phyloP scores from a whole-genome alignment of 2,888 invertebrate genomes.

The Nipponacmea schrenckii region DNA sequence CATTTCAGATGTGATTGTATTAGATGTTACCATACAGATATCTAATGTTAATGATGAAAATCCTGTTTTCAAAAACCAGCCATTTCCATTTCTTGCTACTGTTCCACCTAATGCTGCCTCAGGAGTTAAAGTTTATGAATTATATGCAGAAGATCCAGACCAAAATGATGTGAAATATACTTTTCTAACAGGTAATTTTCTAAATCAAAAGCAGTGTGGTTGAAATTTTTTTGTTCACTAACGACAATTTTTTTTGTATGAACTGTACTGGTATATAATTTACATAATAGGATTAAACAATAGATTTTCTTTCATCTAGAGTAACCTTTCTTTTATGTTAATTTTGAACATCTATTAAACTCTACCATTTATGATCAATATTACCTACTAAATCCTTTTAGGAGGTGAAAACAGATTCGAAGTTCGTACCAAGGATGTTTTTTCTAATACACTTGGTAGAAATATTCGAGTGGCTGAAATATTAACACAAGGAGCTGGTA shows the following conservation, averaged over 20 bases:
- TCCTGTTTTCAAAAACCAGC: constrained; percentile 96
- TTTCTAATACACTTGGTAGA: constrained; percentile 47
- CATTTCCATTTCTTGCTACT: constrained; percentile 96
- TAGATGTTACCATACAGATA: constrained; percentile 86
- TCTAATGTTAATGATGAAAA: constrained; percentile 97
- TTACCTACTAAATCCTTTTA: constrained; percentile 21
- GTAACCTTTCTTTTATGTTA: too few relatives aligned
- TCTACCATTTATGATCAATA: too few relatives aligned
- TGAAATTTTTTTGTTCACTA: too few relatives aligned
- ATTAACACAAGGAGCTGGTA: constrained; percentile 46
- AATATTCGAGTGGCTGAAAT: constrained; percentile 48
- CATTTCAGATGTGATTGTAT: constrained; percentile 41
- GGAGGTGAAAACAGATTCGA: constrained; percentile 81
- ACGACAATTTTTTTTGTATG: too few relatives aligned
- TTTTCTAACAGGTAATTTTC: constrained; percentile 43
- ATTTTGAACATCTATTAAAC: too few relatives aligned
- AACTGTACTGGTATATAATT: too few relatives aligned
- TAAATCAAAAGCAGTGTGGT: too few relatives aligned
- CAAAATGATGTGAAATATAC: constrained; percentile 74
- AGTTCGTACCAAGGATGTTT: constrained; percentile 78
- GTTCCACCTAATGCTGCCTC: constrained; percentile 95
- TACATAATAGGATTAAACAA: too few relatives aligned
- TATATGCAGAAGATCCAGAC: constrained; percentile 95
- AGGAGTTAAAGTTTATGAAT: constrained; percentile 95
- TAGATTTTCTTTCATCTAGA: too few relatives aligned